Conservation (phyloP, 2,888 invertebrate species). For the Calliscelio sp. region DNA sequence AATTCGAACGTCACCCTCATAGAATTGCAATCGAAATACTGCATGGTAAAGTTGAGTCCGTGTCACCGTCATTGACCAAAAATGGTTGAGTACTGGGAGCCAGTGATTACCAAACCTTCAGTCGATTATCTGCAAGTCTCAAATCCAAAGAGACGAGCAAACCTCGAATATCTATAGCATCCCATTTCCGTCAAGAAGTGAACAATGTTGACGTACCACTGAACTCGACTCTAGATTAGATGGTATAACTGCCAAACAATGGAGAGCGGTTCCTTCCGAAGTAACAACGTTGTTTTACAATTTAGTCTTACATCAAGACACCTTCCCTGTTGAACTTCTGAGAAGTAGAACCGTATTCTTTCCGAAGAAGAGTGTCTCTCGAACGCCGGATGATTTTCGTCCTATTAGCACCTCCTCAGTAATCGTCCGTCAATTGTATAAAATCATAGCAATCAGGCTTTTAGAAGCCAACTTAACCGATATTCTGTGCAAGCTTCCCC, state of each 20-base stretch:
- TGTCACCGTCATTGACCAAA: constrained; percentile 9
- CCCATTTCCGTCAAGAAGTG: not conserved
- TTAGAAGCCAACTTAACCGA: not conserved
- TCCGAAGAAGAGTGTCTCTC: not conserved
- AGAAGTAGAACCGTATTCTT: constrained; percentile 21
- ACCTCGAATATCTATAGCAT: not conserved
- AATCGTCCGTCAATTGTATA: not conserved
- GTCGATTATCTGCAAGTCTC: not conserved
- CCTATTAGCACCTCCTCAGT: not conserved
- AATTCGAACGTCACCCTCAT: constrained; percentile 46
- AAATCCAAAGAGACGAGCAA: not conserved
- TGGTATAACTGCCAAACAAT: constrained; percentile 25
- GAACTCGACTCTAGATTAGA: not conserved
- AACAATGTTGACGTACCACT: not conserved
- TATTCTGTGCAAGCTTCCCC: too few relatives aligned
- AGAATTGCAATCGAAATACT: constrained; percentile 45
- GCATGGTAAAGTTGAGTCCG: constrained; percentile 43
- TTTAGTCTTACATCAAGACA: constrained; percentile 27
- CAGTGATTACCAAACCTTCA: constrained; percentile 29
- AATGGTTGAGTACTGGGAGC: constrained; percentile 54
- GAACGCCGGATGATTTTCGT: not conserved
- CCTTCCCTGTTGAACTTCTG: constrained; percentile 77
- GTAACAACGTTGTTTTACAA: too few relatives aligned
- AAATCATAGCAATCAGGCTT: not conserved
- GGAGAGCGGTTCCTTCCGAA: constrained; percentile 21